Conservation (phyloP, 2,113 vertebrate genomes). For the Catharus bicknelli region DNA sequence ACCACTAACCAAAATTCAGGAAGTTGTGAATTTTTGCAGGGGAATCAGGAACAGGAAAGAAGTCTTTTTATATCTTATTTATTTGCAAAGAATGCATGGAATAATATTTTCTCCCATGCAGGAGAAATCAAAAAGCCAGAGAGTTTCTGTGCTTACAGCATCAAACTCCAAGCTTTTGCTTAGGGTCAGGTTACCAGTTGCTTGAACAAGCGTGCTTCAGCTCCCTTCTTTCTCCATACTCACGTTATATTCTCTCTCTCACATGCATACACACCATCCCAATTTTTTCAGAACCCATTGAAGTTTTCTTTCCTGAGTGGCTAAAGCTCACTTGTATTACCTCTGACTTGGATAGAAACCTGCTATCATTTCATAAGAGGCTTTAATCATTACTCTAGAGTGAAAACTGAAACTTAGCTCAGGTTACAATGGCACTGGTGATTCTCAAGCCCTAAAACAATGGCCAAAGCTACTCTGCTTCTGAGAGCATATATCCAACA, state of each 20-base stretch:
- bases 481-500: not conserved
- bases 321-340: not conserved
- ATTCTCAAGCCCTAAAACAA: conserved; percentile 1
- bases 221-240: not conserved
- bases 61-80: conserved; percentile 6
- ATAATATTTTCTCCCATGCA: not conserved
- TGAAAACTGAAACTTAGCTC: not conserved
- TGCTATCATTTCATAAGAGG: not conserved
- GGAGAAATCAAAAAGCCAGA: conserved; percentile 21
- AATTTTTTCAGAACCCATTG: not conserved
- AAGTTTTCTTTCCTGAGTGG: not conserved
- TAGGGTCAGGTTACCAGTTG: conserved; percentile 30
- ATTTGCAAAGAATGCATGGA: not conserved
- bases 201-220: not conserved
- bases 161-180: conserved; percentile 13
- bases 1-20: not conserved
- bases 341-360: not conserved
- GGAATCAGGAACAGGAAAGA: not conserved
- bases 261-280: not conserved
- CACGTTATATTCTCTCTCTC: not conserved
- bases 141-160: conserved; percentile 13
- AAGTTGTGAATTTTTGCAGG: not conserved
- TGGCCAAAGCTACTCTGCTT: not conserved
- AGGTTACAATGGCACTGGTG: not conserved
- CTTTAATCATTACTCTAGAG: not conserved